These are phyloP conservation scores for Drosophila atroscutellata DNA, from an alignment of 2,888 invertebrate species.

Conservation along the genomic window DNA sequence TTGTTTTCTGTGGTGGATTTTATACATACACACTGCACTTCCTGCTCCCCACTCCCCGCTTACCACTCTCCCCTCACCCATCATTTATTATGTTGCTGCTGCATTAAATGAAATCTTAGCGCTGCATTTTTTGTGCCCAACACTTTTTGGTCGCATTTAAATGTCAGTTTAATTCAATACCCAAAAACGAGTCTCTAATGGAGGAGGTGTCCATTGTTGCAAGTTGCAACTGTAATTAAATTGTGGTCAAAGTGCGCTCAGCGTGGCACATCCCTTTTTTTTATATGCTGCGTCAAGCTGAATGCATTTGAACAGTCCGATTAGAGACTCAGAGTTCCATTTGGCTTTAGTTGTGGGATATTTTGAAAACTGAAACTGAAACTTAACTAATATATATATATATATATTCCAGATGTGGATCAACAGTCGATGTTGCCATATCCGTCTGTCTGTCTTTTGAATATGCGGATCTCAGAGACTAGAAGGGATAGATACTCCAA, in stretches of 20 bases:
- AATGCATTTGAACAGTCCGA: conserved; percentile 17
- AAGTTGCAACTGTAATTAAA: conserved; percentile 76
- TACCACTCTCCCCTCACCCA: background rate
- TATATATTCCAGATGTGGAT: background rate
- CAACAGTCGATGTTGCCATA: background rate
- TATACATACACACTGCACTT: conserved; percentile 35
- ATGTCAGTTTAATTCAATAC: conserved; percentile 78
- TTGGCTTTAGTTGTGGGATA: background rate
- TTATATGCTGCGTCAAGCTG: conserved; percentile 38
- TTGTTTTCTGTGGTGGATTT: conserved; percentile 78
- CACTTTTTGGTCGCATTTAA: conserved; percentile 62
- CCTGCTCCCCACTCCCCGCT: background rate
- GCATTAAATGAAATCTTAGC: conserved; percentile 52
- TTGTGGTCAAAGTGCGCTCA: conserved; percentile 68
- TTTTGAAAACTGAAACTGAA: background rate
- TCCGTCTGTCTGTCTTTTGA: background rate
- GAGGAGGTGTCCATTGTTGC: conserved; percentile 44
- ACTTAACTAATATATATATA: background rate
- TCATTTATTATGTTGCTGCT: conserved; percentile 11
- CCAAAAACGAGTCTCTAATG: conserved; percentile 62
- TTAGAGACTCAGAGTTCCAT: conserved; percentile 18
- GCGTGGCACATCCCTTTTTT: conserved; percentile 21
- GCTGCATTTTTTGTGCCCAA: conserved; percentile 21
- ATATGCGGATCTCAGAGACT: background rate
- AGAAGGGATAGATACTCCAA: no score